Conservation (phyloP, 2,797 vertebrate species). For the Syngnathus acus region DNA sequence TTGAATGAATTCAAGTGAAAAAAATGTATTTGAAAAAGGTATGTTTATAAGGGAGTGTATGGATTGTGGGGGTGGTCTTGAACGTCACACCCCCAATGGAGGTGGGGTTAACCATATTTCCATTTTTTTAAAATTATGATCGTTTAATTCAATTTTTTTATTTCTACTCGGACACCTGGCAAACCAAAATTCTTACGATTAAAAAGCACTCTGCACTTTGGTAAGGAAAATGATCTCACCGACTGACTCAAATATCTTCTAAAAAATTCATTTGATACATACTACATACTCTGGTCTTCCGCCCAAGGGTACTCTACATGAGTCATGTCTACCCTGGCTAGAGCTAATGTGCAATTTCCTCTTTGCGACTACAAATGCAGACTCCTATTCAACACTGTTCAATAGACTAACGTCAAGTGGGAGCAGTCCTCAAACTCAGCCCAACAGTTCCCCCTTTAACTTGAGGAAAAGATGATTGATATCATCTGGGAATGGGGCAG, state of each 20-base stretch:
- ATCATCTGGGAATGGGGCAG: constrained; percentile 52
- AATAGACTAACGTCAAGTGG: neutral
- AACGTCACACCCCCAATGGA: too few relatives aligned
- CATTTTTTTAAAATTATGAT: too few relatives aligned
- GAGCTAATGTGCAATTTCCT: neutral
- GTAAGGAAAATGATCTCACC: neutral
- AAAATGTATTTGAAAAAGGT: too few relatives aligned
- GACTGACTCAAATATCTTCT: neutral
- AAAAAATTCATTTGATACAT: neutral
- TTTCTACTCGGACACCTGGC: neutral
- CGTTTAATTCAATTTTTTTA: neutral
- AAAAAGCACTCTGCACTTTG: neutral
- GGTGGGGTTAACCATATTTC: too few relatives aligned
- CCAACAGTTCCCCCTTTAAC: constrained; percentile 20
- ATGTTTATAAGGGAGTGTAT: too few relatives aligned
- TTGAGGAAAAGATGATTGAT: constrained; percentile 31
- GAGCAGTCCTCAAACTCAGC: neutral
- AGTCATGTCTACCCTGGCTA: neutral
- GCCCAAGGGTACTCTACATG: neutral
- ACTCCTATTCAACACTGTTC: neutral
- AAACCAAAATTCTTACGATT: neutral
- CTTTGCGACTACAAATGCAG: neutral
- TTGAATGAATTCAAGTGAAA: too few relatives aligned
- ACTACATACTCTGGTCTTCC: neutral
- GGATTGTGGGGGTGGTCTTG: too few relatives aligned